phyloP scores from a whole-genome alignment of 2,888 invertebrate species.

The Sthenelais limicola region DNA sequence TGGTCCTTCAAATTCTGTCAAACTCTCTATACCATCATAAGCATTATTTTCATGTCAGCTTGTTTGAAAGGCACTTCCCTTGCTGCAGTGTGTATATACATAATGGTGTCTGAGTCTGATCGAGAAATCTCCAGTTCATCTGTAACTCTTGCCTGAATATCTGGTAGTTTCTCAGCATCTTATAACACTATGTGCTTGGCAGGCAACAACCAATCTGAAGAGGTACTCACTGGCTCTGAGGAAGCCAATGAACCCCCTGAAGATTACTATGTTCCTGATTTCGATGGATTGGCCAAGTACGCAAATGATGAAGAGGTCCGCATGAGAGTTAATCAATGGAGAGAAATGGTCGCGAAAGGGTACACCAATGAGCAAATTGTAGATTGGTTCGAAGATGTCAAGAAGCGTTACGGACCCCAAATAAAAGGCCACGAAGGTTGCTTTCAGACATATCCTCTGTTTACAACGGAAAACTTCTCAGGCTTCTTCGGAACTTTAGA shows the following conservation, averaged over 20 bases:
- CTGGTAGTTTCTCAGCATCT: not conserved
- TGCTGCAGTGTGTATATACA: too few relatives aligned
- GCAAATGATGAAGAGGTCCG: conserved; percentile 21
- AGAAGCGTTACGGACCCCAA: conserved; percentile 30
- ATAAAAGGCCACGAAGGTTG: conserved; percentile 40
- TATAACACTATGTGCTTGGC: conserved; percentile 28
- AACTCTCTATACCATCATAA: too few relatives aligned
- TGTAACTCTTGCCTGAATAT: too few relatives aligned
- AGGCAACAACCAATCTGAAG: conserved; percentile 25
- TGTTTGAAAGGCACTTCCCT: too few relatives aligned
- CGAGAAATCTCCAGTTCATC: too few relatives aligned
- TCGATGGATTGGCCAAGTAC: conserved; percentile 20
- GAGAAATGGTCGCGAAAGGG: not conserved
- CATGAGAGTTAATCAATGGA: conserved; percentile 14
- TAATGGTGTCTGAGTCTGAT: too few relatives aligned
- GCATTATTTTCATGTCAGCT: too few relatives aligned
- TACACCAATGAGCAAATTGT: conserved; percentile 16
- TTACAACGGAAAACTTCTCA: conserved; percentile 23
- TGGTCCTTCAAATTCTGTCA: too few relatives aligned
- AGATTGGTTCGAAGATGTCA: conserved; percentile 33
- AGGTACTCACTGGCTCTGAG: not conserved
- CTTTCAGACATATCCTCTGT: conserved; percentile 24
- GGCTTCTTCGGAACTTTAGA: conserved; percentile 12
- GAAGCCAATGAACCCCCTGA: not conserved
- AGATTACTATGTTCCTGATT: conserved; percentile 31